Evolutionary conservation across 53 echinoderm and acorn worm genomes (phyloP), one percentile per base, ranked within the genome.

Genomic region (Holothuria scabra): DNA sequence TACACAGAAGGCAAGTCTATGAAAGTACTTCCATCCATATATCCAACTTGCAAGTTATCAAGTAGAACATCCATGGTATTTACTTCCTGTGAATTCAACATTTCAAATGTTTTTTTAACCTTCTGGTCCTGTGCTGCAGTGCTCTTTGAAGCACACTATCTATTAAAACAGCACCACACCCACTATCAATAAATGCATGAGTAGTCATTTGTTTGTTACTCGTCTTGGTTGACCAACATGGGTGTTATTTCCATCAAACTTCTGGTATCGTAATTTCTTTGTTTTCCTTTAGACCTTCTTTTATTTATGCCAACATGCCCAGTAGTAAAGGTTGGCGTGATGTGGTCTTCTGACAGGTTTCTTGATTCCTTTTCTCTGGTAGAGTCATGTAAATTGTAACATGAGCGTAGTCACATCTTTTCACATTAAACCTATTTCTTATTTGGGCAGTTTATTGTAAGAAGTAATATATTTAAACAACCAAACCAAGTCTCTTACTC

Each of bases 1-100:
- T 89, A 91, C 31, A 91, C 85, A 58, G 82, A 46, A 80, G 88
- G 92, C 12, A 91, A 74, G 38, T 89, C 88, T 55, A 86, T 74
- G 59, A 62, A 83, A 20, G 31, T 24, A 22, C 19, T 56, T 20
- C 66, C 26, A 25, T 87, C 14, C 21, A 87, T 32, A 25, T 67
- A 57, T 12, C 69, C 67, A 29, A 82, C 64, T 67, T 87, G 69
- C 55, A 87, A 21, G 25, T 78, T 69, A 69, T 85, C 91, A 57
- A 84, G 52, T 19, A 88, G 66, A 56, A 92, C 61, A 20, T 85
- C 37, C 29, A 86, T 88, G 56, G 89, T 60, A 18, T 59, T 28
- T 26, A 85, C 68, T 41, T 86, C 38, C 25, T 84, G 37, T 34
- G 60, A 67, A 46, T 87, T 84, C 74, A 91, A 21, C 3, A 85